Conservation (phyloP, 2,113 vertebrate genomes). For the Hemiprocne comata region DNA sequence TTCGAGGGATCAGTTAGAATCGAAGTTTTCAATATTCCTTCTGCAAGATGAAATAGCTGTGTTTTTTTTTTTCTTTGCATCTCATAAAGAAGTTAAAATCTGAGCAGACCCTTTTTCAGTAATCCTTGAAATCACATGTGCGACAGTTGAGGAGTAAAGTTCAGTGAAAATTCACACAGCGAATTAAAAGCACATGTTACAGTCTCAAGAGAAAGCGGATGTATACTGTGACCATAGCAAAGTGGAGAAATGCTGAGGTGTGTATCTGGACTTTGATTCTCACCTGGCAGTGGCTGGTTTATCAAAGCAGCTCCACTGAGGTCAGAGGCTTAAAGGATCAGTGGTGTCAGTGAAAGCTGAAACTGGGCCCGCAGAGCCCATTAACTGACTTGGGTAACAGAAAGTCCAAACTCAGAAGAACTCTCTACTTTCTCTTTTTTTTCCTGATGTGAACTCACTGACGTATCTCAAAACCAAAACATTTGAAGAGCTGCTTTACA, state of each 20-base stretch:
- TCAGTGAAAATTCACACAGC: background rate
- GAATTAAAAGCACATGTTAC: background rate
- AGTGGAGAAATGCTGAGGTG: background rate
- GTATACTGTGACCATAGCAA: background rate
- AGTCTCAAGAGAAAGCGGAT: background rate
- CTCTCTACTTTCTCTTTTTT: background rate
- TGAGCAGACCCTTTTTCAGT: background rate
- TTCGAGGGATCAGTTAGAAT: background rate
- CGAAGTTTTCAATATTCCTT: background rate
- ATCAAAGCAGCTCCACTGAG: background rate
- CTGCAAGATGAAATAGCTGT: background rate
- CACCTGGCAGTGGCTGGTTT: background rate
- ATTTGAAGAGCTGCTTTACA: background rate
- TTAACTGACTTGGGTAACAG: background rate
- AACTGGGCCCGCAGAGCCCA: background rate
- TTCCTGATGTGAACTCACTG: background rate
- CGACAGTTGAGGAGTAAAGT: background rate
- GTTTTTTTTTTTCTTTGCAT: background rate
- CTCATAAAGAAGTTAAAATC: background rate
- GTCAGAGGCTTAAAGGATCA: background rate
- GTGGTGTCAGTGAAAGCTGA: background rate
- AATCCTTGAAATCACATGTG: background rate
- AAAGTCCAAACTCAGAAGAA: background rate
- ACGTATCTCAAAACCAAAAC: background rate
- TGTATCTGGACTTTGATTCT: background rate